phyloP scores from a whole-genome alignment of 2,888 invertebrate species.

The Xanthia icteritia region DNA sequence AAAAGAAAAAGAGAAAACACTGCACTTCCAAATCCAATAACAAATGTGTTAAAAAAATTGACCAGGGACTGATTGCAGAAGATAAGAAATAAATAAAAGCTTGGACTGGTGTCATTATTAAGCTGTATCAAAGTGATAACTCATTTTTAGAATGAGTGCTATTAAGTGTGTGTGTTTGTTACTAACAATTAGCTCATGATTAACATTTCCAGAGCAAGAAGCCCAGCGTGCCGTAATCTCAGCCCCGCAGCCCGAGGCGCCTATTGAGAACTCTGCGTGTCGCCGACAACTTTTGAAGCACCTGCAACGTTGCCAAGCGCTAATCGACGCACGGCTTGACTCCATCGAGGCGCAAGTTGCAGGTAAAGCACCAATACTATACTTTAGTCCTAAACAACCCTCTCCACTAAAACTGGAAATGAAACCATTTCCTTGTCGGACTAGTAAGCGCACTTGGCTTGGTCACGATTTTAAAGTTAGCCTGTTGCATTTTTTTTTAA shows the following conservation, averaged over 20 bases:
- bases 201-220: conserved; percentile 61
- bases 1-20: too few relatives aligned
- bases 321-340: conserved; percentile 93
- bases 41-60: neutral
- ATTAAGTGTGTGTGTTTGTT: neutral
- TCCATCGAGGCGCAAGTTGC: conserved; percentile 94
- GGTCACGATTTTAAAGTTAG: neutral
- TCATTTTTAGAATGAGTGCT: neutral
- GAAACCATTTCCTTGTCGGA: neutral
- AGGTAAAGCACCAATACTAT: conserved; percentile 80
- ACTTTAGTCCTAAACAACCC: neutral
- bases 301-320: conserved; percentile 93
- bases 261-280: conserved; percentile 95
- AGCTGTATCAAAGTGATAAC: neutral
- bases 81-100: neutral
- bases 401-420: neutral
- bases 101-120: neutral
- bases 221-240: conserved; percentile 50
- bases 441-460: neutral
- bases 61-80: neutral
- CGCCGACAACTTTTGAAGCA: conserved; percentile 94
- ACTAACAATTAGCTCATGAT: neutral
- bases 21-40: neutral
- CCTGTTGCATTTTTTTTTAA: neutral
- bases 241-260: conserved; percentile 95